Evolutionary conservation across 2,888 invertebrate species (phyloP).

Genomic region (Diaperis boleti): DNA sequence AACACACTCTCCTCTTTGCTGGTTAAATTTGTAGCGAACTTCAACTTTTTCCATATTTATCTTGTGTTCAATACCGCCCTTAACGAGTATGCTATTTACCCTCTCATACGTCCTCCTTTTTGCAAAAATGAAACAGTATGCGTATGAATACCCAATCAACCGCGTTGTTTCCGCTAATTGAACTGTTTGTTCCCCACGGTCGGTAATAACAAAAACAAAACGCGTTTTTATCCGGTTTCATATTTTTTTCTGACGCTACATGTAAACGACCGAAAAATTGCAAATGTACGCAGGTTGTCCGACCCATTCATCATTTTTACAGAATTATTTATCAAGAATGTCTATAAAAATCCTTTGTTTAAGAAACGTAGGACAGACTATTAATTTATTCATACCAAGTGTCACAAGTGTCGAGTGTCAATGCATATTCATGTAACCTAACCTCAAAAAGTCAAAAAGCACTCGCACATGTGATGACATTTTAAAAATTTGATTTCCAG

Average conservation of each 20-base stretch:
- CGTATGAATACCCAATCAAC: conserved; percentile 31
- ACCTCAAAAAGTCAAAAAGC: no score
- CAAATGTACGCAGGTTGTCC: conserved; percentile 4
- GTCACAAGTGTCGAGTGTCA: no score
- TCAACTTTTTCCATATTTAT: conserved; percentile 11
- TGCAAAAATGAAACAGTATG: conserved; percentile 24
- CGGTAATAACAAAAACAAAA: conserved; percentile 4
- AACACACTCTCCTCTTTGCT: not conserved
- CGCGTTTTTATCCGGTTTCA: conserved; percentile 5
- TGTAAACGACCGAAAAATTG: conserved; percentile 7
- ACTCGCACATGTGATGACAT: no score
- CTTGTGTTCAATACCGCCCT: conserved; percentile 17
- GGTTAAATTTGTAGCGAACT: not conserved
- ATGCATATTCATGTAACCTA: no score
- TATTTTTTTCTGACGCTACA: conserved; percentile 7
- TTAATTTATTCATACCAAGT: no score
- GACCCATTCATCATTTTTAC: conserved; percentile 8
- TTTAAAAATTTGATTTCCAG: no score
- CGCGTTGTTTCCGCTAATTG: conserved; percentile 17
- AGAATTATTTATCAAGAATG: not conserved
- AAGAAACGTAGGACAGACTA: no score
- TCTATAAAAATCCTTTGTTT: no score
- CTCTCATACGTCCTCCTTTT: conserved; percentile 16
- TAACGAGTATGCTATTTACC: conserved; percentile 27
- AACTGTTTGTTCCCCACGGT: conserved; percentile 25